Conservation (phyloP, 2,113 vertebrate genomes). For the Otolemur garnettii region DNA sequence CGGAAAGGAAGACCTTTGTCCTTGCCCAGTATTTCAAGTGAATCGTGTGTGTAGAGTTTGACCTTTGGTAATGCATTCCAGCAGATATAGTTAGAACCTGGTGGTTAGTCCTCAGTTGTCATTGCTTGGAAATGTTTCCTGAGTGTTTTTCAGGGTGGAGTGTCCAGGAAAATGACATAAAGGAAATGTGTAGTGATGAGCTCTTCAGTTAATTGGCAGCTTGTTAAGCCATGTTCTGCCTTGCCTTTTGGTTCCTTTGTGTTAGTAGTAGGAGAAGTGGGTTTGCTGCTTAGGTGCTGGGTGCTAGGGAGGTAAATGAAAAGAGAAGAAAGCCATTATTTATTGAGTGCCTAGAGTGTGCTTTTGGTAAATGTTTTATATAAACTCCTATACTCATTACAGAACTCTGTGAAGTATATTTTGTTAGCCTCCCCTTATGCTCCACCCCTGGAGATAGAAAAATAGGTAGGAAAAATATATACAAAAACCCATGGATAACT, state of each 20-base stretch:
- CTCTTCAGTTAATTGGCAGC: constrained; percentile 65
- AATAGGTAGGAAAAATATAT: not conserved
- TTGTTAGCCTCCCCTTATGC: not conserved
- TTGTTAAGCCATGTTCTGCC: constrained; percentile 43
- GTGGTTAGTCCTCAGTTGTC: constrained; percentile 44
- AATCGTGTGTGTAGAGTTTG: constrained; percentile 62
- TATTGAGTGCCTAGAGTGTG: not conserved
- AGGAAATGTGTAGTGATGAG: constrained; percentile 64
- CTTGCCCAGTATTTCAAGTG: constrained; percentile 46
- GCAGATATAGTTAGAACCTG: constrained; percentile 44
- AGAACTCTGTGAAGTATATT: not conserved
- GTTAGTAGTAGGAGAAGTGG: constrained; percentile 26
- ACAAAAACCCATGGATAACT: not conserved
- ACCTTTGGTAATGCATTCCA: constrained; percentile 42
- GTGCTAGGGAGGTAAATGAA: not conserved
- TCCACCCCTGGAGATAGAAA: not conserved
- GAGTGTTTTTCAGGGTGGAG: constrained; percentile 71
- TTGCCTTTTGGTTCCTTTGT: constrained; percentile 56
- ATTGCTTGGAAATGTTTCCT: constrained; percentile 63
- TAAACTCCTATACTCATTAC: not conserved
- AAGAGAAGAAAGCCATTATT: constrained; percentile 11
- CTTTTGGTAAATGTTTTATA: not conserved
- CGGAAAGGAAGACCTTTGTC: constrained; percentile 66
- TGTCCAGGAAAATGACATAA: constrained; percentile 69
- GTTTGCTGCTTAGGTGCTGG: not conserved